phyloP scores from a whole-genome alignment of 2,797 vertebrate genomes.

The Microctenopoma steveboyesi region DNA sequence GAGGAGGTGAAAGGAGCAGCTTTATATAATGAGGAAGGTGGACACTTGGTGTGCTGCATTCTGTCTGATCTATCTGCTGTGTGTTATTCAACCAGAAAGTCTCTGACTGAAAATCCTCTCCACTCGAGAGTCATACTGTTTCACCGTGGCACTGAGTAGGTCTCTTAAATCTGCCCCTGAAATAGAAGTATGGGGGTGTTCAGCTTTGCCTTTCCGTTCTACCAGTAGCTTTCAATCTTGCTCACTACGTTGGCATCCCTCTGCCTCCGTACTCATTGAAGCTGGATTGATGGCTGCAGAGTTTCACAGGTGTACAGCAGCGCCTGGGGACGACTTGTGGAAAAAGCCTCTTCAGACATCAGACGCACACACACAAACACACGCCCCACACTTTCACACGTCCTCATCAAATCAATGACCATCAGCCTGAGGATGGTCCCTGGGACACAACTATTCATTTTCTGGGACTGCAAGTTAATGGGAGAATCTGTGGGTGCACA shows the following conservation, averaged over 20 bases:
- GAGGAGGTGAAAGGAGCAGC: slow-evolving; percentile 28
- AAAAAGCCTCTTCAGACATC: slow-evolving; percentile 51
- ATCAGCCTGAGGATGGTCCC: slow-evolving; percentile 51
- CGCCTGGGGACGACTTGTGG: slow-evolving; percentile 53
- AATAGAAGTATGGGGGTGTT: slow-evolving; percentile 66
- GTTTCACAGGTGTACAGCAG: slow-evolving; percentile 42
- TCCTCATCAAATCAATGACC: slow-evolving; percentile 59
- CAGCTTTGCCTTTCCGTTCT: slow-evolving; percentile 30
- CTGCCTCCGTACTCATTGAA: slow-evolving; percentile 39
- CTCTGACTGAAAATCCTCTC: slow-evolving; percentile 54
- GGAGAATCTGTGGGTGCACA: slow-evolving; percentile 56
- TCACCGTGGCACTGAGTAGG: slow-evolving; percentile 22
- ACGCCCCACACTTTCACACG: slow-evolving; percentile 5
- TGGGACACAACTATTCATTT: slow-evolving; percentile 66
- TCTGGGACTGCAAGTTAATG: slow-evolving; percentile 62
- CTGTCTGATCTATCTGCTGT: slow-evolving; percentile 14
- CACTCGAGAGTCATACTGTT: slow-evolving; percentile 51
- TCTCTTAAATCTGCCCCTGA: slow-evolving; percentile 61
- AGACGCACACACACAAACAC: slow-evolving; percentile 15
- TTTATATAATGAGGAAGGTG: slow-evolving; percentile 39
- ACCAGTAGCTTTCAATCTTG: slow-evolving; percentile 53
- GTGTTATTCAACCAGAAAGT: slow-evolving; percentile 52
- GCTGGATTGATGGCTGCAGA: slow-evolving; percentile 54
- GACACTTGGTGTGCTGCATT: slow-evolving; percentile 30
- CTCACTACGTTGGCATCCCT: slow-evolving; percentile 59